phyloP scores from a whole-genome alignment of 1,140 invertebrate genomes.

The Ips typographus region DNA sequence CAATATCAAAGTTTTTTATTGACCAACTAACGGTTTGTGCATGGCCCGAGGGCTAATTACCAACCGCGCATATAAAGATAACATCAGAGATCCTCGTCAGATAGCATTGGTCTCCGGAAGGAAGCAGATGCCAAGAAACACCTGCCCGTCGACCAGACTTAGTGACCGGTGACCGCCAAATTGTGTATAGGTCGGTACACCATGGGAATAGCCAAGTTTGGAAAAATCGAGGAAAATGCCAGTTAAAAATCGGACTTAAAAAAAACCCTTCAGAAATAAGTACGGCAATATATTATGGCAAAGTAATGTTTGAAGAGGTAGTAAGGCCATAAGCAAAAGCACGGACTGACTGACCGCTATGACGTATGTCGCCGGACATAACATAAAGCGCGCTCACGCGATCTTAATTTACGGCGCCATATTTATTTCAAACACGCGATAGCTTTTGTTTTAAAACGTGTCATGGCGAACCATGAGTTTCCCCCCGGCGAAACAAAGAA shows the following conservation, averaged over 20 bases:
- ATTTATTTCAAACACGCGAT: conserved; percentile 51
- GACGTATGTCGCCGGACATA: conserved; percentile 45
- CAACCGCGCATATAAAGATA: conserved; percentile 32
- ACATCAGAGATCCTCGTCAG: conserved; percentile 34
- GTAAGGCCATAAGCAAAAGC: conserved; percentile 30
- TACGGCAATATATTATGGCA: conserved; percentile 27
- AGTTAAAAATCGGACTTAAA: neutral
- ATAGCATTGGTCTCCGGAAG: conserved; percentile 40
- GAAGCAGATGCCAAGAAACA: conserved; percentile 43
- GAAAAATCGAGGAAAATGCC: neutral
- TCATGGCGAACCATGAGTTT: conserved; percentile 46
- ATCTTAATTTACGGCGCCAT: conserved; percentile 52
- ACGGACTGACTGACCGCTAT: conserved; percentile 38
- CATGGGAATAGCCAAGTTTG: neutral
- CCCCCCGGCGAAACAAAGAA: conserved; percentile 30
- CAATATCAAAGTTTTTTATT: no score
- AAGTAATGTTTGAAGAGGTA: conserved; percentile 33
- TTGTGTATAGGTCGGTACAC: conserved; percentile 14
- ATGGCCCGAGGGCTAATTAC: conserved; percentile 39
- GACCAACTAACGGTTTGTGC: conserved; percentile 32
- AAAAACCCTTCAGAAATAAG: conserved; percentile 5
- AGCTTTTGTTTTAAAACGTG: conserved; percentile 52
- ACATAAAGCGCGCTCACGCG: conserved; percentile 49
- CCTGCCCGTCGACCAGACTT: conserved; percentile 29
- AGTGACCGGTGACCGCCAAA: conserved; percentile 34